Conservation (phyloP, 2,797 vertebrate species). For the Heteromormyrus szaboi region DNA sequence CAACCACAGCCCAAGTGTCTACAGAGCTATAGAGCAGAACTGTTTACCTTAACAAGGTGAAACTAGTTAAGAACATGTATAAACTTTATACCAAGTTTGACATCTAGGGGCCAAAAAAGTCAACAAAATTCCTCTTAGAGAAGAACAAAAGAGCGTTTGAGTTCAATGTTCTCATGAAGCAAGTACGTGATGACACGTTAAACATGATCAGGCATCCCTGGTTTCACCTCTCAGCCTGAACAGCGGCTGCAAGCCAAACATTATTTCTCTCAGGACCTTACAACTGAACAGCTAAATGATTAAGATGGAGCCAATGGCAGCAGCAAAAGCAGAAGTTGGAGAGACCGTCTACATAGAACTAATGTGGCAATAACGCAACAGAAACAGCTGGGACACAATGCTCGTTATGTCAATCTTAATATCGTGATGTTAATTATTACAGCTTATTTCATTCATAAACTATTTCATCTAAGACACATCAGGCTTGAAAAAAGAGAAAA, state of each 20-base stretch:
- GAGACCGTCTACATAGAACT: not conserved
- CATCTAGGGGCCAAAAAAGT: slow-evolving; percentile 41
- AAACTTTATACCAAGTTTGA: slow-evolving; percentile 46
- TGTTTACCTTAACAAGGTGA: slow-evolving; percentile 44
- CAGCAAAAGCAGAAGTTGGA: not conserved
- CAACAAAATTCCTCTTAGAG: slow-evolving; percentile 32
- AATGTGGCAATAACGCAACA: not conserved
- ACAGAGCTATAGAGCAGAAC: slow-evolving; percentile 9
- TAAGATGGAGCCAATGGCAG: not conserved
- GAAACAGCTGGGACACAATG: not conserved
- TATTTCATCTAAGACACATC: not conserved
- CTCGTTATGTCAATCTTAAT: not conserved
- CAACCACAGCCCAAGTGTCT: slow-evolving; percentile 5
- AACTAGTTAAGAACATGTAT: slow-evolving; percentile 40
- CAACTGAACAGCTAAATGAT: slow-evolving; percentile 18
- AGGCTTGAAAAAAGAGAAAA: not conserved
- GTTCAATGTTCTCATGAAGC: slow-evolving; percentile 28
- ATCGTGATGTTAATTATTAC: not conserved
- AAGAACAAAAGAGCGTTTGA: slow-evolving; percentile 32
- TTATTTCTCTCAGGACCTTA: slow-evolving; percentile 20
- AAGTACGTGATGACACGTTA: slow-evolving; percentile 42
- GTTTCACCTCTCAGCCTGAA: slow-evolving; percentile 27
- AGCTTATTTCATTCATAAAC: not conserved
- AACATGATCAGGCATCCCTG: slow-evolving; percentile 27
- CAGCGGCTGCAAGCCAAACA: slow-evolving; percentile 27